Evolutionary conservation across 2,797 vertebrate species (phyloP), one percentile per base, ranked within the genome.

Genomic region (Hoplostethus atlanticus): DNA sequence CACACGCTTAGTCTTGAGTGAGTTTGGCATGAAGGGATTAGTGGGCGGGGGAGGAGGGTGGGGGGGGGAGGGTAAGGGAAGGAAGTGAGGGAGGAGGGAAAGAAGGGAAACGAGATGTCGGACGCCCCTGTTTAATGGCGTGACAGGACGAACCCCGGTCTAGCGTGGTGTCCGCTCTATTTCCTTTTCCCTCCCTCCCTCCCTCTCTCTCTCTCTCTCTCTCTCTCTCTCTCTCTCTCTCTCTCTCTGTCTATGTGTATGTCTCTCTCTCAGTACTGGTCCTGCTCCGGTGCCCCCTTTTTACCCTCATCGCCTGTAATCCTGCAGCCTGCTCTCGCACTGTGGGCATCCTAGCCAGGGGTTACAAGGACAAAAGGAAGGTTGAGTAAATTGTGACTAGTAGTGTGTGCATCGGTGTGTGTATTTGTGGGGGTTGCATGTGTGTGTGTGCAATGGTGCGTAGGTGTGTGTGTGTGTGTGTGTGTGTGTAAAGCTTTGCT

Each of bases 1-100:
- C 97, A 97, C 96, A 96, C 96, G 96, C 96, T 97, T 98, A 97
- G 95, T 97, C 96, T 96, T 96, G 96, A 96, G 95, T 96, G 95
- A 96, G 96, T 95, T 96, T 96, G 95, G 94, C 95, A 95, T 96
- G 96, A 97, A 97, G 95, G 96, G 96, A 98, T 98, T 97, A 98
- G 96, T 92, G 95, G 89, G 87, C 21, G 30, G 21, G 95, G 89
- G 87, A 13, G 30, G 21, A 21, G 21, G 21, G 21, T 93, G 89
- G 90, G 95, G 95, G 68, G 57, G 54, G 25, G 28, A 62, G 68
- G 64, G 66, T 79, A 21, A 21, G 21, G 21, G 21, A 21, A 21
- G 78, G 79, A 77, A 83, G 77, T 73, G 76, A 62, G 73, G 69
- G 67, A 61, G 34, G 42, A 28, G 92, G 94, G 95, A 94, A 94